Conservation (phyloP, 1,140 invertebrate genomes). For the Drosophila takahashii region DNA sequence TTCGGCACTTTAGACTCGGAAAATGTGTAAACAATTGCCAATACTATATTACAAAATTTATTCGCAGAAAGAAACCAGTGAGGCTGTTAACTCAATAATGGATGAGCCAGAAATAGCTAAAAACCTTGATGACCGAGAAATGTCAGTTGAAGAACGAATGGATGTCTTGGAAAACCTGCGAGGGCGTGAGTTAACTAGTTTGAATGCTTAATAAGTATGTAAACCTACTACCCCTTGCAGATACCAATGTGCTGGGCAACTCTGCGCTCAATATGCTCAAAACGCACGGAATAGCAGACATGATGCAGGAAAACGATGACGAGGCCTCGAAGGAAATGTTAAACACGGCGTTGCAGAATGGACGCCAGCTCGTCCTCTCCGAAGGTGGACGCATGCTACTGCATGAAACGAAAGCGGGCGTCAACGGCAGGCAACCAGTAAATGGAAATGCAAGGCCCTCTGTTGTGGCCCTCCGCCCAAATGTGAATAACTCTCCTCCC, state of each 20-base stretch:
- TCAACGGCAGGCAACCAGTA: conserved; percentile 50
- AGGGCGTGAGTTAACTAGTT: conserved; percentile 46
- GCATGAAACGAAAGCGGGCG: conserved; percentile 85
- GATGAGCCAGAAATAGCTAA: conserved; percentile 40
- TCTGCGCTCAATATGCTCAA: conserved; percentile 88
- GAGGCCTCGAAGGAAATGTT: conserved; percentile 87
- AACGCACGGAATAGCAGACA: conserved; percentile 92
- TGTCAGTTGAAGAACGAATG: conserved; percentile 72
- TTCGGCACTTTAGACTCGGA: neutral
- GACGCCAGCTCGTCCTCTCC: conserved; percentile 91
- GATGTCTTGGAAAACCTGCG: conserved; percentile 65
- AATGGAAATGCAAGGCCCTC: conserved; percentile 44
- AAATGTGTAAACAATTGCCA: neutral
- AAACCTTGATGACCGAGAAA: conserved; percentile 43
- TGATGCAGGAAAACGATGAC: conserved; percentile 87
- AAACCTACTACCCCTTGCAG: conserved; percentile 11
- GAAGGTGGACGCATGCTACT: conserved; percentile 92
- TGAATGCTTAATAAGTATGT: neutral
- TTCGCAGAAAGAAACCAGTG: conserved; percentile 79
- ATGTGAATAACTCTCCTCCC: conserved; percentile 39
- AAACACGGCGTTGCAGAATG: conserved; percentile 91
- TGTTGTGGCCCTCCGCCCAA: conserved; percentile 31
- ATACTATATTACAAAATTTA: neutral
- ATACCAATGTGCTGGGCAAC: conserved; percentile 62
- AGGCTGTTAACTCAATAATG: conserved; percentile 83